phyloP scores from a whole-genome alignment of 2,888 invertebrate genomes.

The Carterocephalus palaemon region DNA sequence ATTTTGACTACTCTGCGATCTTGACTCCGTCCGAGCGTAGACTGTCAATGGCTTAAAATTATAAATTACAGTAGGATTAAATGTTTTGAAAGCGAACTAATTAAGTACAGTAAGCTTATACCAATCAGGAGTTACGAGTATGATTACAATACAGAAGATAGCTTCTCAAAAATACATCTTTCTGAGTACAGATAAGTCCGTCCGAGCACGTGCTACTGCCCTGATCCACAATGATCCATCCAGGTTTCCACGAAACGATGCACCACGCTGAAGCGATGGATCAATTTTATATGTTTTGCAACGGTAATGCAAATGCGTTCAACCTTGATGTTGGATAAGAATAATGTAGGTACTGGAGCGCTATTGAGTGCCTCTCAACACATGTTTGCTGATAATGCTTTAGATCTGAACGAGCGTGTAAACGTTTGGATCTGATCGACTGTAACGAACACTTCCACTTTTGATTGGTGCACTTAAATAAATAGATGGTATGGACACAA shows the following conservation, averaged over 20 bases:
- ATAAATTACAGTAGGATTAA: too few species aligned
- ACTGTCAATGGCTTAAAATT: too few species aligned
- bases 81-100: neutral
- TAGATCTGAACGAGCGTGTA: conserved; percentile 32
- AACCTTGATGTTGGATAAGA: conserved; percentile 53
- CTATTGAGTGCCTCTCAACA: conserved; percentile 52
- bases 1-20: neutral
- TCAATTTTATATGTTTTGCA: conserved; percentile 10
- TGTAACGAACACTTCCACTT: conserved; percentile 13
- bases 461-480: conserved; percentile 7
- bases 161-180: neutral
- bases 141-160: too few species aligned
- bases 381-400: conserved; percentile 34
- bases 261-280: conserved; percentile 1
- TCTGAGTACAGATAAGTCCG: neutral
- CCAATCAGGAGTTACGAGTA: too few species aligned
- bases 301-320: conserved; percentile 46
- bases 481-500: conserved; percentile 3
- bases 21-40: neutral
- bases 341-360: conserved; percentile 36
- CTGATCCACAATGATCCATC: neutral
- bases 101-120: too few species aligned
- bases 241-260: conserved; percentile 14
- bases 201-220: neutral
- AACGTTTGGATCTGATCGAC: conserved; percentile 16